Evolutionary conservation across 2,888 invertebrate species (phyloP).

Genomic region (Malachius bipustulatus): DNA sequence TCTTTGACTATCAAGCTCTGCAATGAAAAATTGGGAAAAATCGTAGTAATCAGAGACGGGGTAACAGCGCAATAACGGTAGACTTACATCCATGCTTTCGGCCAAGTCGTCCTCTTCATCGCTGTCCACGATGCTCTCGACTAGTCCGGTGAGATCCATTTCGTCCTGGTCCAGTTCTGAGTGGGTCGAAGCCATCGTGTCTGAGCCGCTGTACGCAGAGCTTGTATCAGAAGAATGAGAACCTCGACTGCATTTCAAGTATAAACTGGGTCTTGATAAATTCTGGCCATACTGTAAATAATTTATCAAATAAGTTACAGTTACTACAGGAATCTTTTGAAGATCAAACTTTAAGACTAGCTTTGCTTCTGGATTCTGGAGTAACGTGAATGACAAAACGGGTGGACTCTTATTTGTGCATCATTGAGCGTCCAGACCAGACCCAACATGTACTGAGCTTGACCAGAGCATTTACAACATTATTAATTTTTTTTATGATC

Average conservation of each 20-base stretch:
- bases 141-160: constrained; percentile 84
- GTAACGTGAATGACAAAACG: too few relatives aligned
- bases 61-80: not conserved
- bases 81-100: constrained; percentile 72
- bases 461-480: too few relatives aligned
- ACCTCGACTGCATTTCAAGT: constrained; percentile 71
- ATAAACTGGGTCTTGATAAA: constrained; percentile 52
- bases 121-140: constrained; percentile 91
- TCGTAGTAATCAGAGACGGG: not conserved
- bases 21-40: constrained; percentile 13
- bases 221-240: constrained; percentile 90
- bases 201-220: constrained; percentile 92
- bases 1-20: constrained; percentile 83
- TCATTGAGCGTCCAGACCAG: too few relatives aligned
- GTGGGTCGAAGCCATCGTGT: constrained; percentile 90
- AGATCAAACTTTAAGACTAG: too few relatives aligned
- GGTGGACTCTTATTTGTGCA: too few relatives aligned
- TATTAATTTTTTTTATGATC: too few relatives aligned
- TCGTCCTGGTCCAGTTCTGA: constrained; percentile 70
- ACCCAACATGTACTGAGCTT: too few relatives aligned
- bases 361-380: too few relatives aligned
- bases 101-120: constrained; percentile 91
- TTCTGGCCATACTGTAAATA: constrained; percentile 32
- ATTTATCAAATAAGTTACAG: constrained; percentile 6
- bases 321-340: too few relatives aligned